phyloP scores from a whole-genome alignment of 2,797 vertebrate genomes.

The Anniella stebbinsi region DNA sequence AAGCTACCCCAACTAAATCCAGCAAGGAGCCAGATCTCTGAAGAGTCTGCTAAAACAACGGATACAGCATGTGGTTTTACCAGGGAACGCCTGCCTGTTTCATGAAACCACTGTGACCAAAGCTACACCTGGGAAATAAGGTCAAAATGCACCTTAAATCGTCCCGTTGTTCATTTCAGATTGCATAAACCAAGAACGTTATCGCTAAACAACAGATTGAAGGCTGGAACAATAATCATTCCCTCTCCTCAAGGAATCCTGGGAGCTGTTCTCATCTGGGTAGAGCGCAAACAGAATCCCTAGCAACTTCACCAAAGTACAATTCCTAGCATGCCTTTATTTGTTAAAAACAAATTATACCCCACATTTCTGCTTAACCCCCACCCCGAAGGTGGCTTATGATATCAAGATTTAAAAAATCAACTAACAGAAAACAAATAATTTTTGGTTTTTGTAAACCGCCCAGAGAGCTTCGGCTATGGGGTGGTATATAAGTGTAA shows the following conservation, averaged over 20 bases:
- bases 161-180: not conserved
- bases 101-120: slow-evolving; percentile 19
- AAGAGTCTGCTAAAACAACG: slow-evolving; percentile 60
- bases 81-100: not conserved
- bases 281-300: not conserved
- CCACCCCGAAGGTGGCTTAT: not conserved
- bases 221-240: not conserved
- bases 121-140: not conserved
- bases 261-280: not conserved
- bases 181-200: not conserved
- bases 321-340: not conserved
- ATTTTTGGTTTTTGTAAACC: too few species aligned
- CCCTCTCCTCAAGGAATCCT: not conserved
- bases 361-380: not conserved
- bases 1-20: slow-evolving; percentile 58
- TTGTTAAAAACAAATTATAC: not conserved
- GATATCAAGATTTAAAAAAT: not conserved
- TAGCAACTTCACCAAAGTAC: not conserved
- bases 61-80: not conserved
- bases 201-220: not conserved
- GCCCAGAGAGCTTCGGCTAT: too few species aligned
- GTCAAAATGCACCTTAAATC: not conserved
- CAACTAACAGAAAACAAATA: not conserved
- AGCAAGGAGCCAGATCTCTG: slow-evolving; percentile 46
- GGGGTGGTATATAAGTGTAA: too few species aligned